Evolutionary conservation across 2,797 vertebrate genomes (phyloP).

Genomic region (Paedocypris micromegethes): DNA sequence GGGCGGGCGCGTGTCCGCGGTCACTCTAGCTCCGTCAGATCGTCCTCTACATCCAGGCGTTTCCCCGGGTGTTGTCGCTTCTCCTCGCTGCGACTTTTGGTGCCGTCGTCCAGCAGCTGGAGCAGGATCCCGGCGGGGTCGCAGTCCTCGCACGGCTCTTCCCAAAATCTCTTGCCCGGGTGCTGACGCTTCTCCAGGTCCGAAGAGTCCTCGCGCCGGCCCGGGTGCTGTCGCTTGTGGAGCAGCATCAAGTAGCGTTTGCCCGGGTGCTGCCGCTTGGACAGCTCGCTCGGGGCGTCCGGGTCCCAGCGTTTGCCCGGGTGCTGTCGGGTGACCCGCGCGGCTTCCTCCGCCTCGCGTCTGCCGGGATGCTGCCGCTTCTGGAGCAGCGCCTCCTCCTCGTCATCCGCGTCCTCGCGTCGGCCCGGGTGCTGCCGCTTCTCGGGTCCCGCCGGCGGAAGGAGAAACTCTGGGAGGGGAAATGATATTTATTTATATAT

Average conservation of each 20-base stretch:
- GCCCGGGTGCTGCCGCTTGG: conserved; percentile 80
- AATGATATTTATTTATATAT: neutral
- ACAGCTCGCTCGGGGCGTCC: conserved; percentile 61
- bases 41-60: conserved; percentile 66
- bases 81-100: conserved; percentile 67
- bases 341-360: conserved; percentile 58
- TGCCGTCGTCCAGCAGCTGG: conserved; percentile 73
- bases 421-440: conserved; percentile 82
- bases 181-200: conserved; percentile 79
- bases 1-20: conserved; percentile 40
- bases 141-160: conserved; percentile 67
- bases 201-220: conserved; percentile 60
- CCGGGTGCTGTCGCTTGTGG: conserved; percentile 73
- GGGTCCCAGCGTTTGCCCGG: conserved; percentile 70
- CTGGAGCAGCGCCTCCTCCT: conserved; percentile 56
- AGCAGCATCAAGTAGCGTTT: conserved; percentile 67
- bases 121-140: conserved; percentile 72
- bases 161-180: conserved; percentile 79
- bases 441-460: conserved; percentile 65
- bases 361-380: conserved; percentile 81
- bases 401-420: conserved; percentile 64
- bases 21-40: conserved; percentile 61
- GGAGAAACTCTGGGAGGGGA: conserved; percentile 57
- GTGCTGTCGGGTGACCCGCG: conserved; percentile 74
- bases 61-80: conserved; percentile 86